phyloP scores from a whole-genome alignment of 2,888 invertebrate genomes.

The Amblyteles armatorius region DNA sequence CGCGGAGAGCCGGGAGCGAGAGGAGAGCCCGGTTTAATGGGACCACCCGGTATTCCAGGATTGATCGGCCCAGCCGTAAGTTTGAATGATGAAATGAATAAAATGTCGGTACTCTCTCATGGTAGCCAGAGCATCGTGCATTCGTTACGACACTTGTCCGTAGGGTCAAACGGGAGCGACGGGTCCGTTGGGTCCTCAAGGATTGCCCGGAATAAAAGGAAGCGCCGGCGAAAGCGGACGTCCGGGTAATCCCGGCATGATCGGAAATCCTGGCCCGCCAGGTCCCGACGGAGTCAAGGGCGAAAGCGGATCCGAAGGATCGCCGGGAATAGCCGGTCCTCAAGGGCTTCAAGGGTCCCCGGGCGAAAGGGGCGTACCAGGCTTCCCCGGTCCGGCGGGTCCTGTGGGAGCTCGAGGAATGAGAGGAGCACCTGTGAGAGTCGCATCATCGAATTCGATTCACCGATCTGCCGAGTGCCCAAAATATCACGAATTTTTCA shows the following conservation, averaged over 20 bases:
- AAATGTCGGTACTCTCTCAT: neutral
- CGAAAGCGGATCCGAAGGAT: conserved; percentile 89
- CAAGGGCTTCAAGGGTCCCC: conserved; percentile 89
- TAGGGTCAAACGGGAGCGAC: conserved; percentile 90
- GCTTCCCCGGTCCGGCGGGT: conserved; percentile 88
- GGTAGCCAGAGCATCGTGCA: neutral
- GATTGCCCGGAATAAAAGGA: conserved; percentile 90
- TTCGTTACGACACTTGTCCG: conserved; percentile 45
- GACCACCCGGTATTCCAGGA: conserved; percentile 92
- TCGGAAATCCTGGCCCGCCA: conserved; percentile 90
- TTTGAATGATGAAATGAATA: conserved; percentile 11
- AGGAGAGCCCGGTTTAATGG: conserved; percentile 91
- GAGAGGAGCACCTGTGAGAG: conserved; percentile 87
- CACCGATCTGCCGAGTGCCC: neutral
- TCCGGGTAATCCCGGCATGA: conserved; percentile 88
- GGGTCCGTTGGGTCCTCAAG: conserved; percentile 89
- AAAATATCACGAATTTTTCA: conserved; percentile 73
- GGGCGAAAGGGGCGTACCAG: conserved; percentile 90
- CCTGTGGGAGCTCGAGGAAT: conserved; percentile 88
- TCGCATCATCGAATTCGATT: neutral
- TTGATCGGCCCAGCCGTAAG: conserved; percentile 90
- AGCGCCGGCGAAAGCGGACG: conserved; percentile 89
- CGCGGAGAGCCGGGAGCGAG: conserved; percentile 91
- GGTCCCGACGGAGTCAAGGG: conserved; percentile 92
- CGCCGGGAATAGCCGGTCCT: conserved; percentile 89